phyloP scores from a whole-genome alignment of 1,140 invertebrate species.

The Macrobrachium rosenbergii region DNA sequence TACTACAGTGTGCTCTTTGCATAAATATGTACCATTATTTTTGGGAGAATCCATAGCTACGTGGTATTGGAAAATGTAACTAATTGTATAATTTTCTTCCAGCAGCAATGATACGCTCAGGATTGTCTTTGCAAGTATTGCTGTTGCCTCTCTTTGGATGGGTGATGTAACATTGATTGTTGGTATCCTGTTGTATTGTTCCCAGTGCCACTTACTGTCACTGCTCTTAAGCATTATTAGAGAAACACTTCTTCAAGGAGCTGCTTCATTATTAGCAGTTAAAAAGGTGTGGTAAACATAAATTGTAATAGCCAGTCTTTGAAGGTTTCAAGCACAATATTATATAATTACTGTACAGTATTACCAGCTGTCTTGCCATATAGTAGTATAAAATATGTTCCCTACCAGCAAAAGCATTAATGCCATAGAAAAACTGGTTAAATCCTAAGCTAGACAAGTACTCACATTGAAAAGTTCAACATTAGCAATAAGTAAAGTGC shows the following conservation, averaged over 20 bases:
- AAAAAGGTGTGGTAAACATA: constrained; percentile 28
- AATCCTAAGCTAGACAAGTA: too few relatives aligned
- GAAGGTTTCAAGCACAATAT: too few relatives aligned
- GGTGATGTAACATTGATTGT: constrained; percentile 39
- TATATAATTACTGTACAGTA: too few relatives aligned
- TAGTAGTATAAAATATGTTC: too few relatives aligned
- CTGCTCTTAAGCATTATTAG: constrained; percentile 43
- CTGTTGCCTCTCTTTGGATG: constrained; percentile 33
- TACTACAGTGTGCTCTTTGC: too few relatives aligned
- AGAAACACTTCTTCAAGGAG: constrained; percentile 35
- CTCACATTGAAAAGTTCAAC: too few relatives aligned
- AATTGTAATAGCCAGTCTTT: too few relatives aligned
- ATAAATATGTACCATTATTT: too few relatives aligned
- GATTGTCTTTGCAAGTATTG: constrained; percentile 10
- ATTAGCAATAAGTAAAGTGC: not conserved
- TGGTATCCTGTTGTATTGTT: constrained; percentile 45
- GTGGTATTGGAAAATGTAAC: not conserved
- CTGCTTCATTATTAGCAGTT: constrained; percentile 28
- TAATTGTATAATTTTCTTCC: not conserved
- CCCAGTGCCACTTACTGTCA: constrained; percentile 53
- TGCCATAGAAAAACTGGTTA: too few relatives aligned
- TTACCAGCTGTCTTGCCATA: too few relatives aligned
- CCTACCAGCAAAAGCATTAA: too few relatives aligned
- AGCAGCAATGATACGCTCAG: not conserved
- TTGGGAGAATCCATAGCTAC: too few relatives aligned